A percentile compares a stretch with the other conserved stretches of the same genome.
Conservation (phyloP, 2,113 vertebrate genomes). For the Prolemur simus region DNA sequence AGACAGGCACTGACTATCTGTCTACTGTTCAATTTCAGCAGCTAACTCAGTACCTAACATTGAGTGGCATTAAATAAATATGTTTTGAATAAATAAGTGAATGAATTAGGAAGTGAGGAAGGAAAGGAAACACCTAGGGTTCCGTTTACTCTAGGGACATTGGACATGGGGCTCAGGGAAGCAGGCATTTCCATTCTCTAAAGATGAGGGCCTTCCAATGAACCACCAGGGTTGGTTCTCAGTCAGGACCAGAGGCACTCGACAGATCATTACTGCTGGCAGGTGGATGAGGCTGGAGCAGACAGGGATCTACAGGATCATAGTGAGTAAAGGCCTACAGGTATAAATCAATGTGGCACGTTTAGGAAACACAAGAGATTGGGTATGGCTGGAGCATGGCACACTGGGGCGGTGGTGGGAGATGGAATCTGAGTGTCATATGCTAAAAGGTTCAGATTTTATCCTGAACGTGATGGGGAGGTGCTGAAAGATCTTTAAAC, state of each 20-base stretch:
- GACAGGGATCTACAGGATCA: background rate
- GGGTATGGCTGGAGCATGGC: background rate
- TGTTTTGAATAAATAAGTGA: background rate
- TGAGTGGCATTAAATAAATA: background rate
- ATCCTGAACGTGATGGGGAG: background rate
- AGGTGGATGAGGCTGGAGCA: background rate
- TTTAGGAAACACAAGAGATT: background rate
- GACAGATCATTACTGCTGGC: background rate
- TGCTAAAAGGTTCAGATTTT: background rate
- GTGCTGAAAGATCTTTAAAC: slow-evolving; percentile 8
- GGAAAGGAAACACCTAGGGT: background rate
- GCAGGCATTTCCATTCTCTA: background rate
- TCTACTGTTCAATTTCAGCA: background rate
- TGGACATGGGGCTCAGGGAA: background rate
- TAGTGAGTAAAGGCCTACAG: background rate
- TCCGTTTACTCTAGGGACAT: background rate
- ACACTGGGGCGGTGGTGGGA: background rate
- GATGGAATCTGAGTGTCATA: background rate
- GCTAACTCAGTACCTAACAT: background rate
- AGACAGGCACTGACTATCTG: background rate
- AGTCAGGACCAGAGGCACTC: background rate
- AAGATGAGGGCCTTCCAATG: background rate
- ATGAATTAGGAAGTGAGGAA: background rate
- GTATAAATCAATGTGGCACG: background rate
- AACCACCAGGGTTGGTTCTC: background rate